Base-by-base conservation (phyloP, 2,888 invertebrate genomes). In the Masnerella sp. region DNA sequence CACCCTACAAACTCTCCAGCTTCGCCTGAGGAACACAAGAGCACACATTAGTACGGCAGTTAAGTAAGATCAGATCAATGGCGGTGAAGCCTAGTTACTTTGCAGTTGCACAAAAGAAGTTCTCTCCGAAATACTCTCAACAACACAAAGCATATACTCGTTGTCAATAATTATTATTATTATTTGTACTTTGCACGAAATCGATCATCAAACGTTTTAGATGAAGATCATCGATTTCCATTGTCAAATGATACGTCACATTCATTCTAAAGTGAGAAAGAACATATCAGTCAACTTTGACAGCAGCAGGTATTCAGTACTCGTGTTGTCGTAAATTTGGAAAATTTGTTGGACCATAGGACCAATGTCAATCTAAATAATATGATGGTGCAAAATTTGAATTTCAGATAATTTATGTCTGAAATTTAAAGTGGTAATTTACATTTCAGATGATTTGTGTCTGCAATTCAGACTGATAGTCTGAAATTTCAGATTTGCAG, bases 1-100 rank as follows among this genome's bases (percentile, higher is more conserved):
- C 92, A 92, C 90, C 91, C 91, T 90, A 92, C 92, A 91, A 92
- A 92, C 88, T 92, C 92, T 90, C 92, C 92, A 90, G 92, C 92
- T 90, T 92, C 92, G 91, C 92, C 92, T 92, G 90, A 90, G 90
- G 90, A 88, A 87, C 86, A 90, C 90, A 90, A 89, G 90, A 90
- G 90, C 90, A 90, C 89, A 90, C 89, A 90, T 87, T 87, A 87
- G 87, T 87, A 87, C 84, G 85, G 87, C 87, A 87, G 86, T 85
- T 87, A 87, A 86, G 87, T 86, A 85, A 86, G 84, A 82, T 87
- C 86, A 82, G 84, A 83, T 86, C 83, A 82, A 85, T 86, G 85
- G 85, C 85, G 82, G 81, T 84, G 85, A 84, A 86, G 85, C 82
- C 86, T 83, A 85, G 85, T 86, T 86, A 85, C 82, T 82, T 83